Evolutionary conservation across 2,113 vertebrate species (phyloP).

Genomic region (Neodon shergylaensis): DNA sequence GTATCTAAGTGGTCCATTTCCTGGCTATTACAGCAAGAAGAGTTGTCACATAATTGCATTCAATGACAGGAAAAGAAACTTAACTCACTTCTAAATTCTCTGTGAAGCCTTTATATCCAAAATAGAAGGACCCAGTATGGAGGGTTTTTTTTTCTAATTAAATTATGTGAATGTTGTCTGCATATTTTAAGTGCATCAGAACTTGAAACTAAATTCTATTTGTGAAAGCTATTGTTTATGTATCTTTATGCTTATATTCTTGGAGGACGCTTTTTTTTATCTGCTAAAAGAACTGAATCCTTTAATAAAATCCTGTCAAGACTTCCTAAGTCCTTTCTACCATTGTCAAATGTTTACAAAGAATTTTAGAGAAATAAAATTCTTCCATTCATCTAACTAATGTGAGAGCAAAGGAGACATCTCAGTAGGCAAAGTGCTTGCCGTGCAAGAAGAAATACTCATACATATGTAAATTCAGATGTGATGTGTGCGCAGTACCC

Average conservation of each 20-base stretch:
- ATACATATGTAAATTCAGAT: background rate
- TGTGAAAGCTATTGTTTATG: slow-evolving; percentile 42
- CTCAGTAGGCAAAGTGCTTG: background rate
- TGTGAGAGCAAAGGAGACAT: background rate
- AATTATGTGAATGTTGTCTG: slow-evolving; percentile 42
- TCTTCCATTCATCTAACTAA: slow-evolving; percentile 29
- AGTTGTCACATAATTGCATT: slow-evolving; percentile 27
- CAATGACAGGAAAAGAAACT: slow-evolving; percentile 43
- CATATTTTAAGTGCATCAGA: slow-evolving; percentile 13
- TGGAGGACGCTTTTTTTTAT: background rate
- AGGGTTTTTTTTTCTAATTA: slow-evolving; percentile 49
- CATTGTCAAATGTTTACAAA: background rate
- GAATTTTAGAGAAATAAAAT: background rate
- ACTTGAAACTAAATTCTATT: slow-evolving; percentile 48
- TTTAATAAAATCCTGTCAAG: slow-evolving; percentile 46
- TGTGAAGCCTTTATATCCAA: slow-evolving; percentile 49
- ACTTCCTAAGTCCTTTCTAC: slow-evolving; percentile 6
- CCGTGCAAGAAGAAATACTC: background rate
- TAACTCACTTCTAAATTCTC: slow-evolving; percentile 55
- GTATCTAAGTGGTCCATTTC: slow-evolving; percentile 48
- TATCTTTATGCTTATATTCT: slow-evolving; percentile 23
- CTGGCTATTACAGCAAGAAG: slow-evolving; percentile 27
- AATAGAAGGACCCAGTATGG: slow-evolving; percentile 59
- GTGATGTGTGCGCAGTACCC: background rate
- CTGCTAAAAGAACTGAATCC: slow-evolving; percentile 4